Conservation (phyloP, 2,888 invertebrate genomes). For the Ptychoptera albimana region DNA sequence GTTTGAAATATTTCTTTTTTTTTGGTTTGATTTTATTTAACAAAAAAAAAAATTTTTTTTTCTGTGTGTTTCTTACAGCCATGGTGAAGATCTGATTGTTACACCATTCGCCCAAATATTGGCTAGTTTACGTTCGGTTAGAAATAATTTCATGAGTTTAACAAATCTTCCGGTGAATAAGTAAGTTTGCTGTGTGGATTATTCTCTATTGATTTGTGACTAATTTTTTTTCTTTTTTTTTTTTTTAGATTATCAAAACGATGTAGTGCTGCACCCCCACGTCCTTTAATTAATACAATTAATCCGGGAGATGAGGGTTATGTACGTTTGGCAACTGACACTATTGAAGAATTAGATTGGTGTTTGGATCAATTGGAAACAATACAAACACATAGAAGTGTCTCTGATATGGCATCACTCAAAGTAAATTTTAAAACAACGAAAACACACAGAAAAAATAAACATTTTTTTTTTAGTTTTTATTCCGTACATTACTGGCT, state of each 20-base stretch:
- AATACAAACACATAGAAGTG: conserved; percentile 97
- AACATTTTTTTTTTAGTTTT: too few species aligned
- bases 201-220: background rate
- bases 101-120: conserved; percentile 99
- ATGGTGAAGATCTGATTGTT: conserved; percentile 99
- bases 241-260: conserved; percentile 26
- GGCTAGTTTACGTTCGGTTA: conserved; percentile 94
- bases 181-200: conserved; percentile 29
- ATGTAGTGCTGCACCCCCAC: conserved; percentile 38
- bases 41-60: conserved; percentile 1
- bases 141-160: conserved; percentile 94
- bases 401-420: conserved; percentile 98
- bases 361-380: conserved; percentile 99
- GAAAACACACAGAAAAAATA: too few species aligned
- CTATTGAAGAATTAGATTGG: conserved; percentile 99
- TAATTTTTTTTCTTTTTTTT: conserved; percentile 10
- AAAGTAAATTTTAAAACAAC: conserved; percentile 88
- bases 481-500: too few species aligned
- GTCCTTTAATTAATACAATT: conserved; percentile 15
- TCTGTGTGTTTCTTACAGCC: too few species aligned
- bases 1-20: too few species aligned
- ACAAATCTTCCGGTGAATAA: conserved; percentile 80
- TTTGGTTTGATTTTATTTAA: background rate
- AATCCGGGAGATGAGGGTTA: conserved; percentile 61
- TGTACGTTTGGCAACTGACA: conserved; percentile 87